These are phyloP conservation scores for Caranx melampygus DNA, from an alignment of 2,113 vertebrate genomes.

Conservation along the genomic window DNA sequence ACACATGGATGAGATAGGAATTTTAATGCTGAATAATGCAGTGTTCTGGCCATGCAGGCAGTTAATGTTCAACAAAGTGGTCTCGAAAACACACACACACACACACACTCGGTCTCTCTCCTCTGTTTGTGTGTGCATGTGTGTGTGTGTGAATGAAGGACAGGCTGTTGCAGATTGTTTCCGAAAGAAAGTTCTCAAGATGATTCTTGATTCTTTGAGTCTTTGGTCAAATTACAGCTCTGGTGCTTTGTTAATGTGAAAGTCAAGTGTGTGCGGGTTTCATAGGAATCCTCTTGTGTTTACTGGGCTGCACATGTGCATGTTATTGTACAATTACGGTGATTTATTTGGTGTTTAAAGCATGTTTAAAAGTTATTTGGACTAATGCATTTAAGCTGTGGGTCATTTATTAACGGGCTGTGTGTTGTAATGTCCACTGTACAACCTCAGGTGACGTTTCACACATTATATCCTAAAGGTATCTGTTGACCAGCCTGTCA, in stretches of 20 bases:
- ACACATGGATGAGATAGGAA: slow-evolving; percentile 70
- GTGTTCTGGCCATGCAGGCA: slow-evolving; percentile 59
- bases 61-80: slow-evolving; percentile 81
- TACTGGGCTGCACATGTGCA: neutral
- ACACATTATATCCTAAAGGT: slow-evolving; percentile 55
- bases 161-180: slow-evolving; percentile 41
- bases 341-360: neutral
- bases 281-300: neutral
- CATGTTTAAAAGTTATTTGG: slow-evolving; percentile 32
- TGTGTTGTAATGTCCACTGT: neutral
- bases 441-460: slow-evolving; percentile 41
- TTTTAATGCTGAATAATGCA: slow-evolving; percentile 76
- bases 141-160: slow-evolving; percentile 38
- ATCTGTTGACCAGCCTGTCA: slow-evolving; percentile 58
- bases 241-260: neutral
- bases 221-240: neutral
- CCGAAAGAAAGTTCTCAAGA: slow-evolving; percentile 75
- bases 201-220: slow-evolving; percentile 34
- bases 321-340: slow-evolving; percentile 2
- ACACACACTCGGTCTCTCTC: neutral
- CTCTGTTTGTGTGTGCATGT: neutral
- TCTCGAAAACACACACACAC: slow-evolving; percentile 34
- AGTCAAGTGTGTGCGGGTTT: neutral
- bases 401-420: slow-evolving; percentile 10
- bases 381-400: neutral